Conservation (phyloP, 1,140 invertebrate genomes). For the Drosophila lowei region DNA sequence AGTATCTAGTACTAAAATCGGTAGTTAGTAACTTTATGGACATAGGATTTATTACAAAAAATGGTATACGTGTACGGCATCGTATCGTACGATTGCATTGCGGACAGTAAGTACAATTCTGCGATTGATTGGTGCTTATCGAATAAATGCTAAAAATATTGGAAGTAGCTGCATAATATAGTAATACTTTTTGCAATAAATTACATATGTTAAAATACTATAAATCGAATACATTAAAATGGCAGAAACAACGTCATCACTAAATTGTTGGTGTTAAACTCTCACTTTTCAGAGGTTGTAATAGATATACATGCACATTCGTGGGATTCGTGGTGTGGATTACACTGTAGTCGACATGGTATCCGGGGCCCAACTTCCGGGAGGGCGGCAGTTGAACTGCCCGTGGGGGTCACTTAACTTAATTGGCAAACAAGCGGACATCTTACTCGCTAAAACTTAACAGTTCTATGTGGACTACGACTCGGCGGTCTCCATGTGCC, state of each 20-base stretch:
- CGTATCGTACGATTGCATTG: constrained; percentile 48
- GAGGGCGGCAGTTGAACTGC: constrained; percentile 54
- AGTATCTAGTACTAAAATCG: constrained; percentile 60
- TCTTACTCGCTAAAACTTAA: constrained; percentile 57
- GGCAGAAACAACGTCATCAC: constrained; percentile 71
- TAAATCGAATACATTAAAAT: constrained; percentile 58
- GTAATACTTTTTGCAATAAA: constrained; percentile 78
- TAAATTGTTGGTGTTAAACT: constrained; percentile 60
- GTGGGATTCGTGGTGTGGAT: constrained; percentile 2
- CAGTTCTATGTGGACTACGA: constrained; percentile 67
- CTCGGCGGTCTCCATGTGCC: constrained; percentile 88
- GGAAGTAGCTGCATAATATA: constrained; percentile 69
- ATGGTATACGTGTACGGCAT: constrained; percentile 48
- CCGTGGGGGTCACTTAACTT: constrained; percentile 34
- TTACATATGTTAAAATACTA: constrained; percentile 66
- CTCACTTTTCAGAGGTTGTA: constrained; percentile 9
- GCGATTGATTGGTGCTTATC: constrained; percentile 50
- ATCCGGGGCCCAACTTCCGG: background rate
- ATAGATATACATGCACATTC: constrained; percentile 18
- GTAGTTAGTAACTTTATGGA: constrained; percentile 71
- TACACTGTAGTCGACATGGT: background rate
- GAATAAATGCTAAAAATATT: constrained; percentile 70
- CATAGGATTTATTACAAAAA: constrained; percentile 65
- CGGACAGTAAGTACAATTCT: constrained; percentile 65
- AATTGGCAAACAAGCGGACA: constrained; percentile 78